A percentile compares a stretch with the other conserved stretches of the same genome.
Evolutionary conservation across 2,797 vertebrate genomes (phyloP).

Genomic region (Sebastes taczanowskii): DNA sequence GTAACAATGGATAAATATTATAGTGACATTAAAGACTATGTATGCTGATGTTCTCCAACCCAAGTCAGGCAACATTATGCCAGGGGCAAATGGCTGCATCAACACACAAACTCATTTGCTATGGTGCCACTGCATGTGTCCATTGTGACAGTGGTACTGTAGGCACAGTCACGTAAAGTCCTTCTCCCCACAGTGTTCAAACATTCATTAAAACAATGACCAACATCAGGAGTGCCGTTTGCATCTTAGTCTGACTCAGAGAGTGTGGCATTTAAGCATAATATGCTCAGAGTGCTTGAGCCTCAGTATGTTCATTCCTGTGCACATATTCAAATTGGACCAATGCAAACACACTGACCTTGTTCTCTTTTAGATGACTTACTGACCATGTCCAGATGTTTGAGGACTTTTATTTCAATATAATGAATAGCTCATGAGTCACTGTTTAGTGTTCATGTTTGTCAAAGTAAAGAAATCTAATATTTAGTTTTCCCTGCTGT

Average conservation of each 20-base stretch:
- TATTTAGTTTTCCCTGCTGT: neutral
- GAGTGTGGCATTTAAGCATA: neutral
- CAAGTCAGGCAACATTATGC: neutral
- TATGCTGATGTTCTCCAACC: neutral
- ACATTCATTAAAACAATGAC: slow-evolving; percentile 2
- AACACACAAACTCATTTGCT: neutral
- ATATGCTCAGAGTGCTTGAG: neutral
- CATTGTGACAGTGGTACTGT: neutral
- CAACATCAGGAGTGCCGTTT: neutral
- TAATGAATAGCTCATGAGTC: neutral
- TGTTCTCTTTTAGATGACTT: neutral
- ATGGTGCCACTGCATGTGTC: neutral
- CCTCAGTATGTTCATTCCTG: neutral
- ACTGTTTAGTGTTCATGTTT: neutral
- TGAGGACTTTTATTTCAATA: neutral
- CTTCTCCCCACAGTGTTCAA: neutral
- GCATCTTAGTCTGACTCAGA: neutral
- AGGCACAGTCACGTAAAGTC: neutral
- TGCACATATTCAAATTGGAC: neutral
- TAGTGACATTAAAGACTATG: neutral
- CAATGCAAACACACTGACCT: neutral
- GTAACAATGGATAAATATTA: neutral
- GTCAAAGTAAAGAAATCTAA: neutral
- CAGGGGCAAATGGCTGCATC: neutral
- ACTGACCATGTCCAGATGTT: neutral